A percentile compares a stretch with the other conserved stretches of the same genome.
phyloP scores from a whole-genome alignment of 1,140 invertebrate genomes.

The Drosophila leontia region DNA sequence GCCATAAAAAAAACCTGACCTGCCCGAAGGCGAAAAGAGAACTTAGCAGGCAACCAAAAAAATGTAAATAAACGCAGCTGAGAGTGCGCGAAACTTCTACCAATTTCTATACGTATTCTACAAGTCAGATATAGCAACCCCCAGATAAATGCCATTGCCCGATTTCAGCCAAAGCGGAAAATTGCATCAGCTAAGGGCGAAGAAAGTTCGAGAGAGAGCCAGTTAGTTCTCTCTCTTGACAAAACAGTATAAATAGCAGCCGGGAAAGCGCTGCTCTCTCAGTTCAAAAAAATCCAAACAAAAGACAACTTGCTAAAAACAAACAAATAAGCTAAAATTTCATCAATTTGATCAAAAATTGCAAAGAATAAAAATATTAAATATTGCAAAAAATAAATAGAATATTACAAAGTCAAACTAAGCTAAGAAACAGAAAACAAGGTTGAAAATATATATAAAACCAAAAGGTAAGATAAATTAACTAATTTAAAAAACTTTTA shows the following conservation, averaged over 20 bases:
- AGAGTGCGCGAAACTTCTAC: slow-evolving; percentile 22
- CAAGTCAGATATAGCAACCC: neutral
- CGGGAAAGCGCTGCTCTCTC: neutral
- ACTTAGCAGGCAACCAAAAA: neutral
- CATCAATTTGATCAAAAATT: neutral
- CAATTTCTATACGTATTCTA: slow-evolving; percentile 2
- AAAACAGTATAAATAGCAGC: slow-evolving; percentile 60
- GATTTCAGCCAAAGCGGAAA: slow-evolving; percentile 26
- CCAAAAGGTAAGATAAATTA: neutral
- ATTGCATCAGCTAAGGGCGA: slow-evolving; percentile 60
- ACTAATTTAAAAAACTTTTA: too few species aligned
- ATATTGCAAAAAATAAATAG: neutral
- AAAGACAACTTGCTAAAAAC: slow-evolving; percentile 14
- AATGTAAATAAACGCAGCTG: slow-evolving; percentile 22
- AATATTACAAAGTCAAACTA: neutral
- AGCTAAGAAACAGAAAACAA: too few species aligned
- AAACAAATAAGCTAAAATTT: slow-evolving; percentile 8
- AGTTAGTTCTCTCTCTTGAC: slow-evolving; percentile 29
- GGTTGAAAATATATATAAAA: neutral
- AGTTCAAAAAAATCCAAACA: slow-evolving; percentile 34
- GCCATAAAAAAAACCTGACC: slow-evolving; percentile 37
- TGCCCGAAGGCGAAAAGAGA: slow-evolving; percentile 31
- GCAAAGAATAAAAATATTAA: neutral
- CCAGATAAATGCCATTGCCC: slow-evolving; percentile 33
- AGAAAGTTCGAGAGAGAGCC: slow-evolving; percentile 52